Percentiles rank a stretch among this genome's conserved stretches.
These are phyloP conservation scores for Ctenicera cuprea DNA, from an alignment of 2,888 invertebrate genomes.

Conservation along the genomic window DNA sequence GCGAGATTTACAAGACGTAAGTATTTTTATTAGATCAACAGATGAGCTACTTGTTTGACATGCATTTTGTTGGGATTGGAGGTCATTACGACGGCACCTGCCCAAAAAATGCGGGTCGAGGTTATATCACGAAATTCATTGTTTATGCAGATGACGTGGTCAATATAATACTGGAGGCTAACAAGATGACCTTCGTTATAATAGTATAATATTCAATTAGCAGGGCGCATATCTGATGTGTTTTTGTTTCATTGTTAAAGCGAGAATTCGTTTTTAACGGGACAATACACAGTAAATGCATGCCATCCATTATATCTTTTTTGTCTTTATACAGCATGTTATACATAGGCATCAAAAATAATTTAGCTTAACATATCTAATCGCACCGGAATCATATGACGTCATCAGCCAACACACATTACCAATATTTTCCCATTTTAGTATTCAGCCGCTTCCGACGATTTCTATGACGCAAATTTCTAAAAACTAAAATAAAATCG, in stretches of 20 bases:
- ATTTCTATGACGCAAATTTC: neutral
- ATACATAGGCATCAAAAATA: too few species aligned
- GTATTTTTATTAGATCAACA: conserved; percentile 21
- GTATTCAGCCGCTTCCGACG: too few species aligned
- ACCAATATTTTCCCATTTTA: too few species aligned
- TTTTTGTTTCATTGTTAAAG: neutral
- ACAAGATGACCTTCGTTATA: conserved; percentile 7
- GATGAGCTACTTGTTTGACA: conserved; percentile 28
- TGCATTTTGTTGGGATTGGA: neutral
- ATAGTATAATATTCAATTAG: conserved; percentile 1
- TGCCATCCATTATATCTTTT: too few species aligned
- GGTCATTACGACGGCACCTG: conserved; percentile 1
- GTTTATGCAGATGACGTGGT: conserved; percentile 32
- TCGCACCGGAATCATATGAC: too few species aligned
- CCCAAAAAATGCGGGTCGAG: conserved; percentile 3
- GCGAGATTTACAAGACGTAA: conserved; percentile 42
- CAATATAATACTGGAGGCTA: conserved; percentile 1
- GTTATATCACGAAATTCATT: conserved; percentile 22
- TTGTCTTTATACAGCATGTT: too few species aligned
- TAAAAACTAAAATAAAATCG: neutral
- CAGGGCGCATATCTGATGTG: neutral
- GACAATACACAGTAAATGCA: too few species aligned
- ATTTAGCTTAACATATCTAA: too few species aligned
- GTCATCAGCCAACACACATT: too few species aligned
- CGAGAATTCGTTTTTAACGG: neutral